Evolutionary conservation across 1,140 invertebrate genomes (phyloP).

Genomic region (Papilio aristodemus): DNA sequence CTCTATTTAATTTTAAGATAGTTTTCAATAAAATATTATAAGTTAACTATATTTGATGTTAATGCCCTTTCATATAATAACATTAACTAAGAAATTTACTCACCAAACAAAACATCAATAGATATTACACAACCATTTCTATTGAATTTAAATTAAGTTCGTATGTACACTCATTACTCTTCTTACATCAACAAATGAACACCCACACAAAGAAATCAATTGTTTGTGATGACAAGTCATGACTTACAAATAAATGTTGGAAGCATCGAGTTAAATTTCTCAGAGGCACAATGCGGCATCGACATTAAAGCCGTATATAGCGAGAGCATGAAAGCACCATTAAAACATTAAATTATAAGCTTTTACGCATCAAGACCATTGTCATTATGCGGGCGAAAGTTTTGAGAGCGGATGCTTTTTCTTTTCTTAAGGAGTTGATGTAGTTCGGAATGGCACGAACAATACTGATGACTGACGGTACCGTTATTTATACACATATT

Average conservation of each 20-base stretch:
- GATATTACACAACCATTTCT: not conserved
- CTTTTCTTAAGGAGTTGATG: conserved; percentile 27
- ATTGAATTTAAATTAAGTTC: not conserved
- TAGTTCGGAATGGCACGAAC: conserved; percentile 18
- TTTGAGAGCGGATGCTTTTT: conserved; percentile 19
- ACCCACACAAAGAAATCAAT: conserved; percentile 7
- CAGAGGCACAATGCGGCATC: conserved; percentile 13
- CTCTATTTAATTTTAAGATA: too few species aligned
- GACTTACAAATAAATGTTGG: conserved; percentile 3
- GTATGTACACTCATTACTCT: not conserved
- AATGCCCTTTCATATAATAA: not conserved
- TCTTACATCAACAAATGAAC: not conserved
- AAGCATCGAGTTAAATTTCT: conserved; percentile 13
- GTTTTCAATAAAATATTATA: too few species aligned
- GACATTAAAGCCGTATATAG: conserved; percentile 23
- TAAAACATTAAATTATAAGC: conserved; percentile 31
- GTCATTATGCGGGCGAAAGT: conserved; percentile 28
- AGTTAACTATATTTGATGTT: too few species aligned
- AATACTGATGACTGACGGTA: conserved; percentile 4
- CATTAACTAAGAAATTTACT: not conserved
- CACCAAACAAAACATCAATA: not conserved
- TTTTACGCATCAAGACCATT: conserved; percentile 26
- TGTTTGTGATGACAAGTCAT: not conserved
- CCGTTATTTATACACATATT: conserved; percentile 14
- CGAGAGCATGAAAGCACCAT: conserved; percentile 21